These are phyloP conservation scores for Andrena flavipes DNA, from an alignment of 2,888 invertebrate species.

Conservation along the genomic window DNA sequence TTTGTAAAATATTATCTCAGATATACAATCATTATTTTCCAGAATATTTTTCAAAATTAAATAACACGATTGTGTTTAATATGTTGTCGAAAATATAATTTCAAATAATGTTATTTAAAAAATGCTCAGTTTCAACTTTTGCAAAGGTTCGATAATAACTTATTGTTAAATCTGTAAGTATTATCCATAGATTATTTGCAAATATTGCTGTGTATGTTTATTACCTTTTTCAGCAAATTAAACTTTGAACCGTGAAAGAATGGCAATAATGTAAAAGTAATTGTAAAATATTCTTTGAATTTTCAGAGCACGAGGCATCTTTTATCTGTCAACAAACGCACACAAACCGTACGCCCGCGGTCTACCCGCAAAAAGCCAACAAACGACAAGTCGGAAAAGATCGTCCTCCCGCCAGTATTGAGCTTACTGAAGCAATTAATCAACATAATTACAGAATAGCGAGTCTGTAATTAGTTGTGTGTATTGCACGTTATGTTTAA, in stretches of 20 bases:
- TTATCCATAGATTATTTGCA: too few relatives aligned
- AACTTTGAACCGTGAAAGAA: not conserved
- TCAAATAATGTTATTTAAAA: too few relatives aligned
- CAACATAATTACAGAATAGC: conserved; percentile 82
- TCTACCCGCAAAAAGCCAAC: conserved; percentile 88
- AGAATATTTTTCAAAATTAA: too few relatives aligned
- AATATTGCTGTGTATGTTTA: too few relatives aligned
- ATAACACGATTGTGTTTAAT: too few relatives aligned
- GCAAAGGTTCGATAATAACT: too few relatives aligned
- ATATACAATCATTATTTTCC: too few relatives aligned
- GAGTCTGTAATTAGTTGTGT: conserved; percentile 41
- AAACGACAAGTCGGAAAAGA: conserved; percentile 83
- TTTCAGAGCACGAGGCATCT: conserved; percentile 92
- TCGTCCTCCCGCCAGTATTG: conserved; percentile 85
- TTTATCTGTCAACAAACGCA: conserved; percentile 94
- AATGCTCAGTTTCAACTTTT: too few relatives aligned
- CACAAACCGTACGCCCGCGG: conserved; percentile 94
- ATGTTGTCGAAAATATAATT: too few relatives aligned
- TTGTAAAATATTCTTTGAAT: not conserved
- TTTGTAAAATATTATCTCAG: too few relatives aligned
- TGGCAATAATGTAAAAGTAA: not conserved
- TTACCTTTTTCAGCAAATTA: too few relatives aligned
- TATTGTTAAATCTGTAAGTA: too few relatives aligned
- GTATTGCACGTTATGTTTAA: conserved; percentile 44
- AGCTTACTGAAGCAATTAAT: conserved; percentile 83